These are phyloP conservation scores for Myodes glareolus DNA, from an alignment of 2,113 vertebrate species.

Conservation along the genomic window DNA sequence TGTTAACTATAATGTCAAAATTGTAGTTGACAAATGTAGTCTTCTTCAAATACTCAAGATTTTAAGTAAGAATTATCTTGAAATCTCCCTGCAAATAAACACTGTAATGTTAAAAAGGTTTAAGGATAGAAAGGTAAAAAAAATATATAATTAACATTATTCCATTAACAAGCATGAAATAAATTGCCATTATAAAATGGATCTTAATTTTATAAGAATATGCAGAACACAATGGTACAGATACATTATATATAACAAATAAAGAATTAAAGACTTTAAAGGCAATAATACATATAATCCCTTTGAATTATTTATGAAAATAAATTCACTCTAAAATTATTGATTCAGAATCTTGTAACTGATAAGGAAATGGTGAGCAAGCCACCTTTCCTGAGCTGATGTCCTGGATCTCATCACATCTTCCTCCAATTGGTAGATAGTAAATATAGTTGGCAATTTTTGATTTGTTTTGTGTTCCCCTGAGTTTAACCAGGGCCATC, in stretches of 20 bases:
- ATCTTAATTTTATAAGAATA: background rate
- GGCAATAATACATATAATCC: background rate
- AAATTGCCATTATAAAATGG: background rate
- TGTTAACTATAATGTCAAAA: constrained; percentile 45
- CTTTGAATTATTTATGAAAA: background rate
- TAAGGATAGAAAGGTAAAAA: background rate
- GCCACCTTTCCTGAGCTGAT: background rate
- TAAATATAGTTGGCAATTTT: background rate
- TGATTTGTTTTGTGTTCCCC: background rate
- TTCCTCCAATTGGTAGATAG: background rate
- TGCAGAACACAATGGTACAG: background rate
- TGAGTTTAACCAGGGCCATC: background rate
- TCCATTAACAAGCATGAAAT: background rate
- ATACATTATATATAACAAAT: background rate
- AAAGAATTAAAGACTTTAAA: background rate
- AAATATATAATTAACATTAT: background rate
- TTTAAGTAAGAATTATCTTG: background rate
- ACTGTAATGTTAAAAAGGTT: background rate
- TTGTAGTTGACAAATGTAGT: background rate
- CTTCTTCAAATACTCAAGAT: constrained; percentile 16
- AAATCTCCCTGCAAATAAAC: constrained; percentile 39
- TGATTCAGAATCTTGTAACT: background rate
- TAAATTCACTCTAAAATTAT: constrained; percentile 18
- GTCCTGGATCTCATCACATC: background rate
- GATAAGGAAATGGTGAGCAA: background rate